Evolutionary conservation across 2,797 vertebrate species (phyloP), one percentile per base, ranked within the genome.

Genomic region (Varecia variegata): DNA sequence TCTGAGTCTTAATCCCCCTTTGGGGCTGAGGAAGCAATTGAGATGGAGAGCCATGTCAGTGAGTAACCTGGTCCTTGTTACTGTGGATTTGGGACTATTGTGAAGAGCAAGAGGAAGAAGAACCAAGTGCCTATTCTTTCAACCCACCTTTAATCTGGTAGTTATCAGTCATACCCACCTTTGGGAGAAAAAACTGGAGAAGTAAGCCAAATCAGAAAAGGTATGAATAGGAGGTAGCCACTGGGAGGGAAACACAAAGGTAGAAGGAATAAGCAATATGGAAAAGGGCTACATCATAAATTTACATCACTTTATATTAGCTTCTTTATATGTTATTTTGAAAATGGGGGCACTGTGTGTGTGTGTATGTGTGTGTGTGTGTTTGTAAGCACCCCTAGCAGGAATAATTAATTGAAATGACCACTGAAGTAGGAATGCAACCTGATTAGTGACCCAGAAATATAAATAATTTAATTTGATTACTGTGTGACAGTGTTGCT

Each of bases 401-500:
- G 74, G 70, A 93, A 91, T 79, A 52, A 23, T 74, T 94, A 45
- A 56, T 21, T 77, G 85, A 93, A 93, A 79, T 90, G 25, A 89
- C 13, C 93, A 0, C 23, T 30, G 2, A 87, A 73, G 23, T 90
- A 73, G 50, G 15, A 68, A 74, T 87, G 7, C 35, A 77, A 27
- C 32, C 56, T 93, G 45, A 83, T 74, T 82, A 87, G 77, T 94
- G 58, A 84, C 65, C 73, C 89, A 43, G 70, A 95, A 94, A 91
- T 70, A 38, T 74, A 73, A 83, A 79, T 94, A 93, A 87, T 94
- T 93, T 83, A 88, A 93, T 95, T 60, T 89, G n/a, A 58, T 73
- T 77, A 18, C 40, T 77, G 32, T 92, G 89, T 91, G 68, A 90
- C 47, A 71, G 1, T 35, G 45, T 93, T 96, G 13, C 32, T 54